phyloP scores from a whole-genome alignment of 2,797 vertebrate species.

The Okamejei kenojei region DNA sequence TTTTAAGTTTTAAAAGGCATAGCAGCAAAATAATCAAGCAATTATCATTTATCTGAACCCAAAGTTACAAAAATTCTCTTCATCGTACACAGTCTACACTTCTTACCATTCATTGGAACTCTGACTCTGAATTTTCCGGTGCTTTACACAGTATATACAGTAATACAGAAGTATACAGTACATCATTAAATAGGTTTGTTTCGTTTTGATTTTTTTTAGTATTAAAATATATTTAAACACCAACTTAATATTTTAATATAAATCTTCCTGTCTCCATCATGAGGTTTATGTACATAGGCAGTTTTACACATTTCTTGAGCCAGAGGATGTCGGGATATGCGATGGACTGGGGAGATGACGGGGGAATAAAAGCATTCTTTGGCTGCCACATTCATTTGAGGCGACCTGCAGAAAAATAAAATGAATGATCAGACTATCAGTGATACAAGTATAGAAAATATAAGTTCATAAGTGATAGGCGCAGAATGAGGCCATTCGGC shows the following conservation, averaged over 20 bases:
- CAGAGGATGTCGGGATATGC: constrained; percentile 45
- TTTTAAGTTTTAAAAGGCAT: constrained; percentile 31
- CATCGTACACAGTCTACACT: constrained; percentile 45
- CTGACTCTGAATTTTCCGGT: constrained; percentile 62
- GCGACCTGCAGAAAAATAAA: constrained; percentile 53
- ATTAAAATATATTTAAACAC: constrained; percentile 74
- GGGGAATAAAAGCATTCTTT: constrained; percentile 61
- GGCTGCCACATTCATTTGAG: constrained; percentile 59
- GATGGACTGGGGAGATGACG: constrained; percentile 44
- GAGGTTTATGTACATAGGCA: constrained; percentile 58
- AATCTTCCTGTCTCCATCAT: constrained; percentile 55
- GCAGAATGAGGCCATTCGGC: no score
- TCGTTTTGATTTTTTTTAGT: constrained; percentile 67
- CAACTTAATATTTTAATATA: constrained; percentile 62
- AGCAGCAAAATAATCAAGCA: constrained; percentile 39
- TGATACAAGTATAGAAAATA: constrained; percentile 28
- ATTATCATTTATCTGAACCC: constrained; percentile 27
- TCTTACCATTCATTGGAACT: constrained; percentile 67
- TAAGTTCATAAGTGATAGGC: no score
- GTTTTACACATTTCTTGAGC: constrained; percentile 34
- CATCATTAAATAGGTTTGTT: constrained; percentile 75
- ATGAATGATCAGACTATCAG: neutral
- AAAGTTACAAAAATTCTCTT: constrained; percentile 35
- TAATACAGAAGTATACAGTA: constrained; percentile 71
- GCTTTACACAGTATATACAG: constrained; percentile 64